Evolutionary conservation across 2,888 invertebrate species (phyloP), one percentile per base, ranked within the genome.

Genomic region (Smittia aterrima): DNA sequence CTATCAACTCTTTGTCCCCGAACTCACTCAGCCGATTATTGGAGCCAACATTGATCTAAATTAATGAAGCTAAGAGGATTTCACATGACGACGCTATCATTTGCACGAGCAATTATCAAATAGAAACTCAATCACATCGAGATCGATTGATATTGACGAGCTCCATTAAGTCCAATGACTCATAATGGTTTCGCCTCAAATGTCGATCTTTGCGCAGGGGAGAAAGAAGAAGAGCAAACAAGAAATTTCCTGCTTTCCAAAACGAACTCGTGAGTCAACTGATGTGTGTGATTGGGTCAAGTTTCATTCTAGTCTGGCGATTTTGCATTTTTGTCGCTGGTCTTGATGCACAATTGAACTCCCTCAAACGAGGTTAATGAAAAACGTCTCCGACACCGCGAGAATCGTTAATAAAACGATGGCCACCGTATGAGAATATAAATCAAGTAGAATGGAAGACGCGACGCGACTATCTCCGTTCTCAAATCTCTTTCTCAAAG

Each of bases 401-500:
- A 2, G 47, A n/a, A 47, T 47, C 11, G 47, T 47, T 58, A 58
- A 58, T 58, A 6, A 58, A 58, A 58, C 22, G 58, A 58, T 16
- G 58, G 58, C 58, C 58, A 58, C 58, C 58, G 22, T 13, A 58
- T 58, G 58, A 58, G 58, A 58, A 58, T 58, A 58, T 58, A 58
- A 58, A 58, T 58, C 58, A 58, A 20, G 22, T 18, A 58, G 58
- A 58, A 58, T 18, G 18, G 18, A 58, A 58, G 58, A 58, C 2
- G n/a, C 22, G 58, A 47, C 47, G 47, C 47, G n/a, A n/a, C 6
- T 58, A 58, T 58, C 58, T 6, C 58, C 2, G 11, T 6, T 18
- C 9, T 58, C 13, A 2, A 58, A 58, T 58, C 58, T 58, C 22
- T 16, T 13, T 13, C 47, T 47, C 16, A 13, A n/a, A 4, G 4